Evolutionary conservation across 2,888 invertebrate species (phyloP), one percentile per base, ranked within the genome.

Genomic region (Ferrisia virgata): DNA sequence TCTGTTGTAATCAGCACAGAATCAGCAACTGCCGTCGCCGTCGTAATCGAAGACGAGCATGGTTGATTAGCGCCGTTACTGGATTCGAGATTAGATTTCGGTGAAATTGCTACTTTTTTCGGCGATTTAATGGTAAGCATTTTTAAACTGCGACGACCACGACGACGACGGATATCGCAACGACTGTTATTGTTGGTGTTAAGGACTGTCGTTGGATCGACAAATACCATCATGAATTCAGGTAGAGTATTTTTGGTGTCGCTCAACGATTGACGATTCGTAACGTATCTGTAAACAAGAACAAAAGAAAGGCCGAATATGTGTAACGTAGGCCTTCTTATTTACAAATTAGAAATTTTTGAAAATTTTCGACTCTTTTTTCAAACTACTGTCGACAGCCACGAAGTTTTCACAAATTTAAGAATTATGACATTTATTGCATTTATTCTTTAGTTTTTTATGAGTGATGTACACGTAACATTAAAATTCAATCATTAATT

Each of bases 211-310:
- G 33, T 6, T 33, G 33, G 18, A 18, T 47, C 18, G 18, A 47
- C 36, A 8, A 15, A 33, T n/a, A 33, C 33, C 33, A 18, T 18
- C 47, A 18, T 18, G 18, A 18, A 47, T 47, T n/a, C 4, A n/a
- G n/a, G 13, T 13, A 1, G 64, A 8, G 28, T 28, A 8, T 15
- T 0, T 3, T 64, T 28, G 28, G 25, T 1, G 11, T 5, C 9
- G 11, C 11, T 64, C 64, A 13, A 25, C 28, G 31, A 8, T 28
- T 11, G 31, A 64, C 64, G 1, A 25, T 3, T 18, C 1, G 18
- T 18, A 64, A 64, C 58, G 58, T 33, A 72, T 72, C 72, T 72
- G 72, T n/a, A 72, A 72, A 72, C 33, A 72, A 33, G 28, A 72
- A 13, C 72, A 72, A 22, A 72, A 72, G 8, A 33, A 72, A 72